Base-by-base conservation (phyloP, 1,140 invertebrate species). In the Artemia franciscana region DNA sequence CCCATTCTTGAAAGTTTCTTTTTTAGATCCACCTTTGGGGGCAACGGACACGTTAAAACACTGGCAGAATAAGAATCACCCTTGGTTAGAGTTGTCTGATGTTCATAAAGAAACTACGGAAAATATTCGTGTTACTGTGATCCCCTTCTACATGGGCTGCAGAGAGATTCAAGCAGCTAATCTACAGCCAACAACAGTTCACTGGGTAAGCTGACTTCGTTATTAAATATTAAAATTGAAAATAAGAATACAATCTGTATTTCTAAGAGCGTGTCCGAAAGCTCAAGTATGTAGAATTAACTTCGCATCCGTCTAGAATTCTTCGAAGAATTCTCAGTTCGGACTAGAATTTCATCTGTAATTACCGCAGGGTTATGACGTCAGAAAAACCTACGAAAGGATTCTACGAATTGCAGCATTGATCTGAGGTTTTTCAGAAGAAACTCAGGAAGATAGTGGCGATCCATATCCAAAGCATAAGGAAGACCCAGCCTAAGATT, bases 91-190 rank as follows among this genome's bases (percentile, higher is more conserved):
- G 71, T 74, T 97, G 58, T 92, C 90, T 27, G 91, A 96, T 76
- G 92, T 98, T n/a, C 91, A 96, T 72, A 88, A 91, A 71, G 91
- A 97, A 77, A 97, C 91, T 0, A 97, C 93, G 0, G 91, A 97
- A 74, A 86, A 88, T 72, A 84, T 97, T 66, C 77, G 92, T 21
- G 84, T 98, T 5, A 98, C 93, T 7, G 93, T 96, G 3, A 97
- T 95, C 72, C 93, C 93, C 3, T 97, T 97, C 74, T 97, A 94
- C 71, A 92, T 94, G 86, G 90, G 90, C 25, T 91, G 86, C 68
- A 79, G 90, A 66, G 87, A 90, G 70, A 85, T 84, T 57, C 39
- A 51, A 51, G 39, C 39, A 12, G n/a, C n/a, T n/a, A n/a, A n/a
- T n/a, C n/a, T n/a, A n/a, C 88, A 91, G 69, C 84, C 85, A 61